Conservation (phyloP, 1,140 invertebrate species). For the Drosophila nasuta region DNA sequence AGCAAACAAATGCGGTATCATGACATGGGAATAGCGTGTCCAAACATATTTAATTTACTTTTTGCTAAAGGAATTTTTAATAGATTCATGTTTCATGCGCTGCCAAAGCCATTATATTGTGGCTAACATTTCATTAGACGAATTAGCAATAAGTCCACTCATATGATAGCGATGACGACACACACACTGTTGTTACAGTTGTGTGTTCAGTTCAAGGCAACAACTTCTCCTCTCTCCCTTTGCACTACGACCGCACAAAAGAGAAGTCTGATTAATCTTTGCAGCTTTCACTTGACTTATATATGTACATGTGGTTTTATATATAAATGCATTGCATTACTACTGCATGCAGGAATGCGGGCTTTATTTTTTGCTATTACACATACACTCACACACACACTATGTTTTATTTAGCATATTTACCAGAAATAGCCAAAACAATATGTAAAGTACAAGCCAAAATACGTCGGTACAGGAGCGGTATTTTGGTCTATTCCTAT, state of each 20-base stretch:
- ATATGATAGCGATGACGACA: constrained; percentile 60
- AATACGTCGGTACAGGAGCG: constrained; percentile 94
- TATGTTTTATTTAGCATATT: constrained; percentile 59
- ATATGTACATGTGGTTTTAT: neutral
- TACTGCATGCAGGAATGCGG: neutral
- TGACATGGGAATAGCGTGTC: constrained; percentile 45
- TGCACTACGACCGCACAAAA: neutral
- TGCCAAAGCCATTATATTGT: constrained; percentile 31
- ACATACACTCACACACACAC: neutral
- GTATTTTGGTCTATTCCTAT: constrained; percentile 77
- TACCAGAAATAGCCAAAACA: constrained; percentile 96
- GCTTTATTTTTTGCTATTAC: neutral
- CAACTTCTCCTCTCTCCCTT: constrained; percentile 13
- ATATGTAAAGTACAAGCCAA: constrained; percentile 92
- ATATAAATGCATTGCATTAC: neutral
- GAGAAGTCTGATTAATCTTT: constrained; percentile 51
- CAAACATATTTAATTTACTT: constrained; percentile 12
- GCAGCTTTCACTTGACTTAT: constrained; percentile 64
- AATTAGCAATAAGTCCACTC: constrained; percentile 61
- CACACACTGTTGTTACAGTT: constrained; percentile 26
- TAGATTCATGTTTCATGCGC: constrained; percentile 25
- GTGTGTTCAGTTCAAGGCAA: constrained; percentile 16
- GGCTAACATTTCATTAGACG: constrained; percentile 49
- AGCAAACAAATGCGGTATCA: constrained; percentile 5
- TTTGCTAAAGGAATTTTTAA: constrained; percentile 1